Base-by-base conservation (phyloP, 2,113 vertebrate species). In the Pionites leucogaster region DNA sequence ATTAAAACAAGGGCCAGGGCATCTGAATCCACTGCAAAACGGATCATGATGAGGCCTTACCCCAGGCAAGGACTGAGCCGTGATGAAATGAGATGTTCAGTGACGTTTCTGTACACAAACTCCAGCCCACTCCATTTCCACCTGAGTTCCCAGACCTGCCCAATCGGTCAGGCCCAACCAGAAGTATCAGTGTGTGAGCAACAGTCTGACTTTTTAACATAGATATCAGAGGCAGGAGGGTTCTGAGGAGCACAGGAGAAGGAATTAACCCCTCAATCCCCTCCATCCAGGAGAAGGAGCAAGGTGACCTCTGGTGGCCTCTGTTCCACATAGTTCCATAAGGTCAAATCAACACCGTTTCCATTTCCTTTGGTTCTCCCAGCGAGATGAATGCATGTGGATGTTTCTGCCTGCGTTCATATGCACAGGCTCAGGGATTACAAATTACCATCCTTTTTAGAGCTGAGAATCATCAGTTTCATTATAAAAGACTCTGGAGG, bases 261-360 rank as follows among this genome's bases (percentile, higher is more conserved):
- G 41, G 44, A 76, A 47, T 33, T 2, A 15, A n/a, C 53, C 59
- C 24, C 0, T 2, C 49, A 3, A 57, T 33, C 17, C 17, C 68
- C 52, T 63, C 2, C 0, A 19, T 28, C 44, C 49, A 47, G 65
- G n/a, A 82, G 92, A 78, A 93, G 41, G 88, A 50, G 20, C 10
- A 23, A 94, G 84, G 57, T 92, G 94, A 94, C 68, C 94, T 92
- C 83, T 88, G 55, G 83, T 91, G 94, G 92, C 72, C 81, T 83
- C 57, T 49, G 37, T 9, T 88, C 53, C 8, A 5, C 19, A 59
- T 35, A 44, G 44, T 65, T 81, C 41, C 81, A 29, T 24, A 7
- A 67, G 70, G 44, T 70, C 74, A 82, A 12, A 64, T 29, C 33
- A 6, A n/a, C 16, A 29, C 39, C 4, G 15, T 13, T 69, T 33